Evolutionary conservation across 2,797 vertebrate species (phyloP), one percentile per base, ranked within the genome.

Genomic region (Agapornis canus): DNA sequence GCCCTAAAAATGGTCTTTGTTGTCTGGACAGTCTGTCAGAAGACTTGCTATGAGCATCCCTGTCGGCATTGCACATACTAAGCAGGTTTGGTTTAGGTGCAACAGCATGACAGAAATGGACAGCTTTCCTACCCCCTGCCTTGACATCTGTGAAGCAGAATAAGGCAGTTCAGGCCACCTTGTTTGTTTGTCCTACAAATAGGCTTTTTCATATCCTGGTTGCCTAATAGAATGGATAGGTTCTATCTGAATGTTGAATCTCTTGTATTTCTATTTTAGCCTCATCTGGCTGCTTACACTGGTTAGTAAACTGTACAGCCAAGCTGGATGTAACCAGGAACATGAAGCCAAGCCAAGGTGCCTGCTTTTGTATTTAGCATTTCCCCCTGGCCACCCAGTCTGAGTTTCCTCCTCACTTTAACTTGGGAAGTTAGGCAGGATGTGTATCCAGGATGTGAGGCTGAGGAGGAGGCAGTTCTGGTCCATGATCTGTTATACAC

Each of bases 201-300:
- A 31, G 52, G 43, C 10, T 32, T 72, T 37, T 45, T 69, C 57
- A 31, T 81, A 15, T 59, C 35, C 72, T 61, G 71, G 4, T 49
- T 81, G 54, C 57, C 51, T 73, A 0, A 3, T 6, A 42, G 35
- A 15, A 11, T 6, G 35, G 64, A 0, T 21, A 4, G 19, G 8
- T 31, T 75, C 32, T 52, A 3, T 15, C 26, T 40, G 31, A 16
- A 9, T 4, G 29, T 1, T 45, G 52, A 13, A 1, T 59, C 37
- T 66, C 35, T 39, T 8, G 0, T 13, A 1, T 16, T 5, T 5
- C 47, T n/a, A 1, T 1, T 2, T 4, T 22, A 3, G 35, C 20
- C 31, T 87, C 26, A 4, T 8, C 31, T 47, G 82, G 11, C 61
- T 48, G 1, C 27, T 47, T 9, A 3, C 35, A 52, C 45, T 31